These are phyloP conservation scores for Pachyrhynchus sulphureomaculatus DNA, from an alignment of 1,140 invertebrate species.

Conservation along the genomic window DNA sequence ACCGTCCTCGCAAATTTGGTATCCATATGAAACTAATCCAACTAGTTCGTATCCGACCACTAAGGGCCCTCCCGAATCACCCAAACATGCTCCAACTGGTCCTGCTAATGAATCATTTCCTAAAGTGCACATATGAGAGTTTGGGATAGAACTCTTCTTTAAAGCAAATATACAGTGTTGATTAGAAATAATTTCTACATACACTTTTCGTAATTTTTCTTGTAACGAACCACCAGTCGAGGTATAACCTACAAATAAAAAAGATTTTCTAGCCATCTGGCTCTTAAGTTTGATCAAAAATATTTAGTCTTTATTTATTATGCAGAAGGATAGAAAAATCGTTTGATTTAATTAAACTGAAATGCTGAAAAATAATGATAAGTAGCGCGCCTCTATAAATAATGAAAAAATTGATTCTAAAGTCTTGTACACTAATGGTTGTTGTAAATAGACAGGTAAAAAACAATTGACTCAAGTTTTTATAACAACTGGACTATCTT, in stretches of 20 bases:
- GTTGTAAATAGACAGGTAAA: no score
- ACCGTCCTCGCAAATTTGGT: conserved; percentile 2
- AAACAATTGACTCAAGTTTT: no score
- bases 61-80: conserved; percentile 80
- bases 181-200: conserved; percentile 3
- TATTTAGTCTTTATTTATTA: no score
- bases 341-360: no score
- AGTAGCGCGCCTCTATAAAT: no score
- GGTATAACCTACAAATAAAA: not conserved
- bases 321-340: no score
- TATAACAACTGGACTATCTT: no score
- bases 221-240: not conserved
- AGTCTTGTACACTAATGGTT: no score
- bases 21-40: conserved; percentile 24
- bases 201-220: conserved; percentile 1
- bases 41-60: conserved; percentile 54
- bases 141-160: not conserved
- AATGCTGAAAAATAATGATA: no score
- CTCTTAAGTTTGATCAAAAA: not conserved
- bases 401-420: no score
- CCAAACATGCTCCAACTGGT: conserved; percentile 63
- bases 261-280: not conserved
- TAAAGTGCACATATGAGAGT: conserved; percentile 11
- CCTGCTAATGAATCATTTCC: conserved; percentile 10
- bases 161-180: not conserved